These are phyloP conservation scores for Drosophila quasianomalipes DNA, from an alignment of 2,888 invertebrate genomes.

Conservation along the genomic window DNA sequence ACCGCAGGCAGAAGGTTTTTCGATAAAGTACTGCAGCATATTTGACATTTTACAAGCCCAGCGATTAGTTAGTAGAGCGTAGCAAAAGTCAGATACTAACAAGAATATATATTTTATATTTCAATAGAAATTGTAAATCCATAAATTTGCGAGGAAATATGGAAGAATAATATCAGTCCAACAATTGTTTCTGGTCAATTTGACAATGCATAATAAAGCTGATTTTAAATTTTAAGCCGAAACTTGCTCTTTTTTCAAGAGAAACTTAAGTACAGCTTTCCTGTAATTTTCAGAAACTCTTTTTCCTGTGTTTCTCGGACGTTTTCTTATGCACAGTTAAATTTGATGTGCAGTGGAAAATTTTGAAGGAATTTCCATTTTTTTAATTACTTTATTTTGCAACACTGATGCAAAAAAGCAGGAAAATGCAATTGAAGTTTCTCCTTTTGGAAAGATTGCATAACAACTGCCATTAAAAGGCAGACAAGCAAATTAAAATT, in stretches of 20 bases:
- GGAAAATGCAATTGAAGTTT: slow-evolving; percentile 65
- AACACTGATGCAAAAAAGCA: slow-evolving; percentile 38
- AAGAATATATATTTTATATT: not conserved
- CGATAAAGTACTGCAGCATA: not conserved
- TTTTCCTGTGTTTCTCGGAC: not conserved
- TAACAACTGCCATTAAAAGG: slow-evolving; percentile 77
- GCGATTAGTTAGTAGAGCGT: not conserved
- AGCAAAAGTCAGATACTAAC: not conserved
- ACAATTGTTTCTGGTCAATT: not conserved
- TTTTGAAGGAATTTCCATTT: slow-evolving; percentile 45
- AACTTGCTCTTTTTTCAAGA: not conserved
- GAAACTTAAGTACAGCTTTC: not conserved
- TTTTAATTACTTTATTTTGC: slow-evolving; percentile 72
- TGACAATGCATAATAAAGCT: not conserved
- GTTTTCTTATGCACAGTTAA: not conserved
- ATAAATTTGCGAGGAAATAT: too few relatives aligned
- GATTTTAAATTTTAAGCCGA: not conserved
- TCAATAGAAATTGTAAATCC: not conserved
- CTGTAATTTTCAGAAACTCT: not conserved
- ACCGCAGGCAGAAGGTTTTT: slow-evolving; percentile 18
- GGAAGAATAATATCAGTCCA: not conserved
- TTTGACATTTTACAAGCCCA: not conserved
- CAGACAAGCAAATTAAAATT: slow-evolving; percentile 80
- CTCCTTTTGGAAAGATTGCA: slow-evolving; percentile 63
- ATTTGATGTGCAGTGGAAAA: slow-evolving; percentile 30